Evolutionary conservation across 2,888 invertebrate species (phyloP).

Genomic region (Pammene fasciana): DNA sequence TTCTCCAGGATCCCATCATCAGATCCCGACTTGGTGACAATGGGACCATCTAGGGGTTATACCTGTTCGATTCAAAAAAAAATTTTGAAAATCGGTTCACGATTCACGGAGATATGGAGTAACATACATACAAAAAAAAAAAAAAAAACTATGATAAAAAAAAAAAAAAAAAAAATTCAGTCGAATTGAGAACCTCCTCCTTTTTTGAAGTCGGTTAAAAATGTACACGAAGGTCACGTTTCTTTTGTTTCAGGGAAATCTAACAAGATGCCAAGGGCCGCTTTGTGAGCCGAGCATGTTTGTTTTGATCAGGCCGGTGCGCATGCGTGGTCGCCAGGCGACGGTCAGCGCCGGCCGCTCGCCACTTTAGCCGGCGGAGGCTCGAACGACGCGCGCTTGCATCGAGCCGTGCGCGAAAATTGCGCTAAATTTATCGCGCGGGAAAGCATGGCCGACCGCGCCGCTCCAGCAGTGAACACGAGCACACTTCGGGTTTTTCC

Average conservation of each 20-base stretch:
- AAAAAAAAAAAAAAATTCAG: too few species aligned
- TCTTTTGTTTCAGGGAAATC: slow-evolving; percentile 21
- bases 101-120: too few species aligned
- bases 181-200: too few species aligned
- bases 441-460: slow-evolving; percentile 51
- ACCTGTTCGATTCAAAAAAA: too few species aligned
- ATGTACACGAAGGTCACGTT: not conserved
- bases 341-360: slow-evolving; percentile 39
- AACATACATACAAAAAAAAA: too few species aligned
- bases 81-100: too few species aligned
- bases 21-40: too few species aligned
- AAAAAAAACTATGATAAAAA: too few species aligned
- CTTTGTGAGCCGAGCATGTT: slow-evolving; percentile 44
- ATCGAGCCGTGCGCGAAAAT: slow-evolving; percentile 54
- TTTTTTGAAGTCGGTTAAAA: too few species aligned
- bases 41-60: too few species aligned
- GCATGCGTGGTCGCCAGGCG: slow-evolving; percentile 62
- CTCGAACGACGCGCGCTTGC: slow-evolving; percentile 58
- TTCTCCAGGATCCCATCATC: too few species aligned
- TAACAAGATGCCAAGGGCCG: slow-evolving; percentile 26
- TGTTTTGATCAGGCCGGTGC: slow-evolving; percentile 55
- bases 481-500: slow-evolving; percentile 58
- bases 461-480: slow-evolving; percentile 46
- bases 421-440: slow-evolving; percentile 66
- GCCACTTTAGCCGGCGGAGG: slow-evolving; percentile 58